Evolutionary conservation across 2,888 invertebrate species (phyloP).

Genomic region (Chaetogeoica ovagalla): DNA sequence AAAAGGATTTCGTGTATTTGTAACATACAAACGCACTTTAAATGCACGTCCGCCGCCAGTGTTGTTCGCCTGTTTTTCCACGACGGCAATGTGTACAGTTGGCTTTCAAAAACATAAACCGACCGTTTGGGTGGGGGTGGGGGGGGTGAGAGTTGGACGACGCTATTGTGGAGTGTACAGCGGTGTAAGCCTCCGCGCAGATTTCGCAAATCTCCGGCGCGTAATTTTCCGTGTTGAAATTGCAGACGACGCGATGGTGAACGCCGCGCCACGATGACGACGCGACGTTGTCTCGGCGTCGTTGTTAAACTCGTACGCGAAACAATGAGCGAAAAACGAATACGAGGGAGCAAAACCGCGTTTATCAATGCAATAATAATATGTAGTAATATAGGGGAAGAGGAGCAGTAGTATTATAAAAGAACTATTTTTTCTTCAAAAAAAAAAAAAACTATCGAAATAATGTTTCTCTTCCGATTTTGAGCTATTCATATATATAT

Average conservation of each 20-base stretch:
- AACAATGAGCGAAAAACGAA: neutral
- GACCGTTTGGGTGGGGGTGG: too few species aligned
- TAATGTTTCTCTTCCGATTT: too few species aligned
- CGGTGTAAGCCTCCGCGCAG: too few species aligned
- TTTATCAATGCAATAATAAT: neutral
- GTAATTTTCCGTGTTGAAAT: neutral
- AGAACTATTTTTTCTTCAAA: too few species aligned
- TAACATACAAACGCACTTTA: conserved; percentile 27
- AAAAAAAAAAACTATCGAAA: too few species aligned
- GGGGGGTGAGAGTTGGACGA: too few species aligned
- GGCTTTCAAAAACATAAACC: conserved; percentile 41
- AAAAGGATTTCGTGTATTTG: conserved; percentile 33
- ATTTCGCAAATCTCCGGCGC: neutral
- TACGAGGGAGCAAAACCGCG: neutral
- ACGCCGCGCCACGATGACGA: too few species aligned
- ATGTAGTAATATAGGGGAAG: neutral
- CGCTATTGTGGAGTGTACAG: too few species aligned
- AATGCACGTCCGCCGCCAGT: neutral
- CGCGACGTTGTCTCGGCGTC: too few species aligned
- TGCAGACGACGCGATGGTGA: neutral
- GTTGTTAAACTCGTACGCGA: neutral
- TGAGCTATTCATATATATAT: too few species aligned
- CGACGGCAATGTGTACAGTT: conserved; percentile 22
- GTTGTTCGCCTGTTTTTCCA: neutral
- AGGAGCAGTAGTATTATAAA: too few species aligned